A percentile compares a stretch with the other conserved stretches of the same genome.
Evolutionary conservation across 2,888 invertebrate genomes (phyloP).

Genomic region (Drosophila formosana): DNA sequence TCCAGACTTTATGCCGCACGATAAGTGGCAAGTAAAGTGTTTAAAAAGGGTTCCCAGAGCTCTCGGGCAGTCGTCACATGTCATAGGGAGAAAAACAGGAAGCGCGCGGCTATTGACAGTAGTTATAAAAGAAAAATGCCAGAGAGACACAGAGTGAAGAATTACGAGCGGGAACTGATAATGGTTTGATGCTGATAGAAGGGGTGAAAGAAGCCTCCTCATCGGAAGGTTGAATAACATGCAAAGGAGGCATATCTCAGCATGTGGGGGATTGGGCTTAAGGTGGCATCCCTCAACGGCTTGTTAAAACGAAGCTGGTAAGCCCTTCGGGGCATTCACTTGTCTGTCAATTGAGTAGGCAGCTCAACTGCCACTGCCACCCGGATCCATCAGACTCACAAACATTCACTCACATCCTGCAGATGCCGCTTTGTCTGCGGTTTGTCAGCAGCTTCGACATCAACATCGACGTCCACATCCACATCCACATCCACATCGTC

Average conservation of each 20-base stretch:
- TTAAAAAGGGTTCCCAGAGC: constrained; percentile 37
- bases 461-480: constrained; percentile 9
- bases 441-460: constrained; percentile 55
- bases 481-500: constrained; percentile 1
- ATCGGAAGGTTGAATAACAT: constrained; percentile 5
- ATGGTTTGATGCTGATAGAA: neutral
- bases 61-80: constrained; percentile 58
- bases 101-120: constrained; percentile 58
- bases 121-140: constrained; percentile 17
- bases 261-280: constrained; percentile 14
- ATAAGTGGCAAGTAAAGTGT: constrained; percentile 62
- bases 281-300: constrained; percentile 38
- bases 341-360: constrained; percentile 60
- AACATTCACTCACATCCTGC: constrained; percentile 44
- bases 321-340: constrained; percentile 50
- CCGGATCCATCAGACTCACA: constrained; percentile 5
- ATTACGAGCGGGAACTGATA: constrained; percentile 9
- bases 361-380: constrained; percentile 40
- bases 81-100: constrained; percentile 43
- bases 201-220: neutral
- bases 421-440: constrained; percentile 68
- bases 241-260: constrained; percentile 1
- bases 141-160: neutral
- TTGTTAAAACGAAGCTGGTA: constrained; percentile 50
- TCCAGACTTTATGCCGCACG: constrained; percentile 47